Evolutionary conservation across 2,113 vertebrate species (phyloP).

Genomic region (Aleadryas rufinucha): DNA sequence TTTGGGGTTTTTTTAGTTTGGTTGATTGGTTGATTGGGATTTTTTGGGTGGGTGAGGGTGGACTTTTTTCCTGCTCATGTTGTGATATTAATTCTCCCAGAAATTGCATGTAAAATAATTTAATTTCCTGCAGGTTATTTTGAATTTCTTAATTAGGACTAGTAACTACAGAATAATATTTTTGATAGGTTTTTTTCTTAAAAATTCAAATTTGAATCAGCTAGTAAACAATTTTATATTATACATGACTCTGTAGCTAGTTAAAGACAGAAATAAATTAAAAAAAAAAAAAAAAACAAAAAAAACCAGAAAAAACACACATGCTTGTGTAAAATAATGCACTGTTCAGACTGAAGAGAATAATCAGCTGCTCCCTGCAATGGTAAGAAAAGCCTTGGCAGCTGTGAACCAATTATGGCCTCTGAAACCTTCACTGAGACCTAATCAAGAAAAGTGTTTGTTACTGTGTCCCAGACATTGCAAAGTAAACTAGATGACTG

Average conservation of each 20-base stretch:
- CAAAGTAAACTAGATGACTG: conserved; percentile 26
- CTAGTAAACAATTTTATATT: not conserved
- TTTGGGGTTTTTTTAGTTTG: not conserved
- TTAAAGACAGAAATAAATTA: not conserved
- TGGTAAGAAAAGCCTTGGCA: conserved; percentile 37
- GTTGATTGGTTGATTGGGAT: not conserved
- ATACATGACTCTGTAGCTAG: not conserved
- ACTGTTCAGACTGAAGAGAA: not conserved
- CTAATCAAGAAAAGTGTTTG: conserved; percentile 43
- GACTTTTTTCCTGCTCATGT: rapidly evolving
- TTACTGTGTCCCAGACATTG: conserved; percentile 19
- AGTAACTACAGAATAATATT: not conserved
- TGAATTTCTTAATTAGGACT: not conserved
- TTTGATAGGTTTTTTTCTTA: not conserved
- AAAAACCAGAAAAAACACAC: not conserved
- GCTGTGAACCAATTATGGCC: conserved; percentile 39
- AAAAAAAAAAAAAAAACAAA: not conserved
- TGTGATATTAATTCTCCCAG: not conserved
- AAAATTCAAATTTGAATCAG: not conserved
- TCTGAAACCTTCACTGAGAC: conserved; percentile 8
- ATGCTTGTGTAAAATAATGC: not conserved
- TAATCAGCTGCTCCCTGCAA: conserved; percentile 43
- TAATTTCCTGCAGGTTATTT: not conserved
- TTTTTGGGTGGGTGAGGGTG: rapidly evolving
- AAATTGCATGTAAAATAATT: not conserved